Percentiles rank a stretch among this genome's conserved stretches.
These are phyloP conservation scores for Archocentrus centrarchus DNA, from an alignment of 2,113 vertebrate genomes.

Conservation along the genomic window DNA sequence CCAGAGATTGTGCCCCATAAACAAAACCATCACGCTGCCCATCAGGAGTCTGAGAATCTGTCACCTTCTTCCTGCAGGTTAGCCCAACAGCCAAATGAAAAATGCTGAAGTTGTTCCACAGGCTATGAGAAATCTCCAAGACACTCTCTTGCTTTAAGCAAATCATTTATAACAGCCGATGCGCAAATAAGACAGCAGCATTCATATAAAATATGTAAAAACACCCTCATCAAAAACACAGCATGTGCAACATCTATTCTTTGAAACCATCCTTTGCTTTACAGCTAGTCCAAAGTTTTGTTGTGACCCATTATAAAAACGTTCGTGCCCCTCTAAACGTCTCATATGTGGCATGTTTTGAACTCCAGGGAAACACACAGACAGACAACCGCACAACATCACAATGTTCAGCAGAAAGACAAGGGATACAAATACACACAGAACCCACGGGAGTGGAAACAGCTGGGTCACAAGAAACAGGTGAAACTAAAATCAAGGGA, in stretches of 20 bases:
- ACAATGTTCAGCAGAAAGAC: too few species aligned
- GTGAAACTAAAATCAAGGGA: too few species aligned
- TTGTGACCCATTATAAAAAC: neutral
- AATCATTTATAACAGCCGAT: neutral
- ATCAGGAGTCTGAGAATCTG: conserved; percentile 2
- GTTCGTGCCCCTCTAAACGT: too few species aligned
- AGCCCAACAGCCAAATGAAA: conserved; percentile 17
- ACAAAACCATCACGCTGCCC: conserved; percentile 29
- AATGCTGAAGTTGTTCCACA: neutral
- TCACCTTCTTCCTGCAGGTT: neutral
- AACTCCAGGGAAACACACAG: too few species aligned
- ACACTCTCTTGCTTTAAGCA: neutral
- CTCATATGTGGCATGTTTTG: too few species aligned
- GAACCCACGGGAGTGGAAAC: too few species aligned
- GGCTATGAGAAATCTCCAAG: neutral
- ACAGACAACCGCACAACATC: too few species aligned
- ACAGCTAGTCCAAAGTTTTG: neutral
- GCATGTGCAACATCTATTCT: neutral
- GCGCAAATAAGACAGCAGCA: neutral
- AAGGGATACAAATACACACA: too few species aligned
- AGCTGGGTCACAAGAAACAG: too few species aligned
- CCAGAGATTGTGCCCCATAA: conserved; percentile 16
- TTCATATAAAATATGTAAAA: neutral
- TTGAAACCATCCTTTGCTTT: neutral
- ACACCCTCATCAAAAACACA: neutral